phyloP scores from a whole-genome alignment of 1,140 invertebrate genomes.

The Eciton burchellii region DNA sequence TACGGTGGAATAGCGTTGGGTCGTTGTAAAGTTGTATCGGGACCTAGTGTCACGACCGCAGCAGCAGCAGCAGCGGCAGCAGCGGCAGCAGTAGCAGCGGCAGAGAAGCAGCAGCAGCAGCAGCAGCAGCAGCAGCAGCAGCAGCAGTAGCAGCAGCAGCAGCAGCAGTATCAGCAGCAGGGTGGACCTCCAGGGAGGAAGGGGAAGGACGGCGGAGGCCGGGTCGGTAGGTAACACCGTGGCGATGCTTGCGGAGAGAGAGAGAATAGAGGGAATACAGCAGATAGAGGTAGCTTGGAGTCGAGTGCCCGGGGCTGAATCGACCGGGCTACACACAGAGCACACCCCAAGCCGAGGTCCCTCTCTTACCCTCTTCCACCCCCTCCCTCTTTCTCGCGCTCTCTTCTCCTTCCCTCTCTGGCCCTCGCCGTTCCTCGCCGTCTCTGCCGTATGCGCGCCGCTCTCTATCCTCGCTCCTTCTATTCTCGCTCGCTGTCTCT shows the following conservation, averaged over 20 bases:
- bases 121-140: no score
- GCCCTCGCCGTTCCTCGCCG: slow-evolving; percentile 41
- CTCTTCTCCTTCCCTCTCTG: slow-evolving; percentile 73
- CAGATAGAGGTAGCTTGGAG: slow-evolving; percentile 82
- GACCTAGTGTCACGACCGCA: slow-evolving; percentile 73
- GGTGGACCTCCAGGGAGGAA: slow-evolving; percentile 39
- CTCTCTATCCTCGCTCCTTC: slow-evolving; percentile 75
- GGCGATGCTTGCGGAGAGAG: slow-evolving; percentile 74
- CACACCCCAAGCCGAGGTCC: slow-evolving; percentile 79
- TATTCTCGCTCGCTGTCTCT: slow-evolving; percentile 2
- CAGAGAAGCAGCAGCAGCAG: slow-evolving; percentile 29
- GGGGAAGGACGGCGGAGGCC: slow-evolving; percentile 29
- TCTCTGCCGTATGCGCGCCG: slow-evolving; percentile 68
- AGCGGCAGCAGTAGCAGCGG: no score
- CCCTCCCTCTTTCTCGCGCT: slow-evolving; percentile 53
- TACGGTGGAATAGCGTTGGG: slow-evolving; percentile 64
- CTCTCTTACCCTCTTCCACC: slow-evolving; percentile 76
- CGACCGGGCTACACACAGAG: slow-evolving; percentile 84
- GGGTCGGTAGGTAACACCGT: slow-evolving; percentile 73
- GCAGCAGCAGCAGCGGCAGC: slow-evolving; percentile 57
- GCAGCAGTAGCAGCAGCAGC: slow-evolving; percentile 23
- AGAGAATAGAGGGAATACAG: slow-evolving; percentile 80
- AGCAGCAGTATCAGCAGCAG: slow-evolving; percentile 29
- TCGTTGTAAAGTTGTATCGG: slow-evolving; percentile 74
- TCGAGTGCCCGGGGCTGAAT: slow-evolving; percentile 81